phyloP scores from a whole-genome alignment of 2,113 vertebrate species.

The Haemorhous mexicanus region DNA sequence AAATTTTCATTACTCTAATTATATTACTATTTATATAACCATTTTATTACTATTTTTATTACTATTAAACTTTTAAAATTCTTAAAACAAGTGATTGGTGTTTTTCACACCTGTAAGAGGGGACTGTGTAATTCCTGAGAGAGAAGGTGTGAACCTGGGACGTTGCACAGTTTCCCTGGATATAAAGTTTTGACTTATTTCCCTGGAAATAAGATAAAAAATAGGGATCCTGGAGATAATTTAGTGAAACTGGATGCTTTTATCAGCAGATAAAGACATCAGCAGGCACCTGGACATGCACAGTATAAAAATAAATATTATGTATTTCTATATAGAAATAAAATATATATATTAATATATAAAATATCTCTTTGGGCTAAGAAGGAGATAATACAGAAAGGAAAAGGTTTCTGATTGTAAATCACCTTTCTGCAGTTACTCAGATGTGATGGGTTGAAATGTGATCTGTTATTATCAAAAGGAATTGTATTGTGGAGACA shows the following conservation, averaged over 20 bases:
- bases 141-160: background rate
- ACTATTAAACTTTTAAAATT: too few species aligned
- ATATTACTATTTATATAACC: too few species aligned
- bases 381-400: background rate
- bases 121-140: background rate
- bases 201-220: background rate
- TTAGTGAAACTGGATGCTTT: background rate
- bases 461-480: background rate
- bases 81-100: too few species aligned
- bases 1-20: too few species aligned
- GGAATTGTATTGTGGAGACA: background rate
- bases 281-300: background rate
- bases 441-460: background rate
- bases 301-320: background rate
- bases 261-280: background rate
- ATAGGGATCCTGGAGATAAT: background rate
- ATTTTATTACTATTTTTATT: too few species aligned
- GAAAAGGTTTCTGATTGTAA: background rate
- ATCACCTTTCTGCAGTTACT: background rate
- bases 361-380: background rate
- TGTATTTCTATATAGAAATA: background rate
- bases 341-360: background rate
- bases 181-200: background rate
- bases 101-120: background rate
- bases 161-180: background rate